These are phyloP conservation scores for Palloptera scutellata DNA, from an alignment of 2,888 invertebrate genomes.

Conservation along the genomic window DNA sequence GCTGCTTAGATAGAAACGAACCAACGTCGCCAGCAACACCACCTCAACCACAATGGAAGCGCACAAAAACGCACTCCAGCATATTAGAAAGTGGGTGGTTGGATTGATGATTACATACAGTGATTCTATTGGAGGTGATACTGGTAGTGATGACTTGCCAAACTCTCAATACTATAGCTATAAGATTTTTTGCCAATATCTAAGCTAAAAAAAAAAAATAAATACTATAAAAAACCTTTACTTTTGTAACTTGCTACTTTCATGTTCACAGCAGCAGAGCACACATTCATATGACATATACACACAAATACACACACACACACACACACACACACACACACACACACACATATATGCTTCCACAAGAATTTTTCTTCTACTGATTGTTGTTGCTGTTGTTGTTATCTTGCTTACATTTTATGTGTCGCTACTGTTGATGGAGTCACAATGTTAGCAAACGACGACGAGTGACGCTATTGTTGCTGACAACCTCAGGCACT, in stretches of 20 bases:
- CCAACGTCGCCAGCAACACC: background rate
- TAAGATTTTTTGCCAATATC: no score
- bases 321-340: background rate
- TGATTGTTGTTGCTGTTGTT: background rate
- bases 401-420: background rate
- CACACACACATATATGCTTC: background rate
- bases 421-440: slow-evolving; percentile 1
- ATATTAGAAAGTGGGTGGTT: no score
- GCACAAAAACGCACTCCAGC: no score
- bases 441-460: background rate
- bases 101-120: no score
- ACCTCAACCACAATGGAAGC: no score
- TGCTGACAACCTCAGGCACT: background rate
- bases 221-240: no score
- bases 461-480: background rate
- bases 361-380: background rate
- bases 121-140: no score
- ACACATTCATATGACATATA: background rate
- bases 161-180: no score
- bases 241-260: no score
- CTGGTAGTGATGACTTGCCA: no score
- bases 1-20: slow-evolving; percentile 14
- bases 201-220: no score
- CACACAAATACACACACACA: background rate
- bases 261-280: background rate